These are phyloP conservation scores for Percopsis omiscomaycus DNA, from an alignment of 2,797 vertebrate genomes.

Conservation along the genomic window DNA sequence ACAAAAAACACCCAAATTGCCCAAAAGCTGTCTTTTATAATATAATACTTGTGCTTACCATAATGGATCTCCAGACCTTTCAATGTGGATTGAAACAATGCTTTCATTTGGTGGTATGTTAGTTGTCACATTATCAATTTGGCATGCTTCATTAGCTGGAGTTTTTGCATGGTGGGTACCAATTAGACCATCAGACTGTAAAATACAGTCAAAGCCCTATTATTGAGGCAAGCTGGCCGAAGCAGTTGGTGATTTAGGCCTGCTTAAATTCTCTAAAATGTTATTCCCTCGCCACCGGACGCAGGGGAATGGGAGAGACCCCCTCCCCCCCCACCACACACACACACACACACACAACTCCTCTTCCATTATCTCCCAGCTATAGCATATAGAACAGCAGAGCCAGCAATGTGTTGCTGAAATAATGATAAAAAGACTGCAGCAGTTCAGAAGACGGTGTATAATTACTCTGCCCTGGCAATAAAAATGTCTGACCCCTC, in stretches of 20 bases:
- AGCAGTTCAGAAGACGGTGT: constrained; percentile 49
- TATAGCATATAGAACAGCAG: constrained; percentile 52
- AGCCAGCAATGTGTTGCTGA: constrained; percentile 55
- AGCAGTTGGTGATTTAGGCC: constrained; percentile 37
- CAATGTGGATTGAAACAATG: too few relatives aligned
- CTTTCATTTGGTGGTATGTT: neutral
- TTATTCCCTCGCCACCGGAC: constrained; percentile 36
- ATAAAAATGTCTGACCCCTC: constrained; percentile 59
- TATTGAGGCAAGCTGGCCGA: constrained; percentile 16
- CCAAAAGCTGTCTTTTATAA: too few relatives aligned
- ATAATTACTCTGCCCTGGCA: constrained; percentile 66
- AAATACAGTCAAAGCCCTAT: constrained; percentile 8
- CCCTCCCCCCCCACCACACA: neutral
- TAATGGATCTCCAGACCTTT: too few relatives aligned
- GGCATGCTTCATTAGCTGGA: constrained; percentile 5
- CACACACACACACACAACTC: constrained; percentile 14
- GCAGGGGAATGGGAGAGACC: constrained; percentile 8
- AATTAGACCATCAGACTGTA: constrained; percentile 1
- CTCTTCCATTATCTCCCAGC: constrained; percentile 50
- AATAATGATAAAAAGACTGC: constrained; percentile 63
- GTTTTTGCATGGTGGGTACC: neutral
- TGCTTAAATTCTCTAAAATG: constrained; percentile 50
- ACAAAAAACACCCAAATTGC: too few relatives aligned
- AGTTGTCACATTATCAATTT: neutral
- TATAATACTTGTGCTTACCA: too few relatives aligned